Conservation (phyloP, 2,888 invertebrate species). For the Chouioia cunea region DNA sequence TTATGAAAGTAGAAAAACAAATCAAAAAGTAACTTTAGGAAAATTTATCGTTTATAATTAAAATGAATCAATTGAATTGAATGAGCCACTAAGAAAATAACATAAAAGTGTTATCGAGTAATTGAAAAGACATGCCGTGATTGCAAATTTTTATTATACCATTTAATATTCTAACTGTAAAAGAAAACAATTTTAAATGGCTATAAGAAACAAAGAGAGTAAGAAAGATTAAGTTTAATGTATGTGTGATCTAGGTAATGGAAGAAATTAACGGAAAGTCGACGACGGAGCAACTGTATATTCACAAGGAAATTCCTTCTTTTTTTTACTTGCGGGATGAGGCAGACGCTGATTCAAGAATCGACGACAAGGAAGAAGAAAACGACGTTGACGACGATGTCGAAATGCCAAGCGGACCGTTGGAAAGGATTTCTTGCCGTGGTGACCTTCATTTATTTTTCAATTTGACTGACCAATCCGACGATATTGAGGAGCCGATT, state of each 20-base stretch:
- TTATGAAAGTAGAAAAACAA: no score
- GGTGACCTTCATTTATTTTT: slow-evolving; percentile 52
- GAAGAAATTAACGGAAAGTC: slow-evolving; percentile 30
- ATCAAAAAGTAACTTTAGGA: no score
- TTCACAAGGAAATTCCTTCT: slow-evolving; percentile 52
- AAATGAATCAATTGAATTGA: no score
- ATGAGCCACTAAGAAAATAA: no score
- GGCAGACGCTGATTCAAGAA: slow-evolving; percentile 52
- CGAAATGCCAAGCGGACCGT: no score
- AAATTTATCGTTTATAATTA: no score
- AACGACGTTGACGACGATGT: background rate
- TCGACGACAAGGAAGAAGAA: slow-evolving; percentile 52
- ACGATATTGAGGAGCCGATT: background rate
- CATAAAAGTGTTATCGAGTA: no score
- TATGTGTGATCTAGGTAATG: slow-evolving; percentile 37
- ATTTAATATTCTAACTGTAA: slow-evolving; percentile 5
- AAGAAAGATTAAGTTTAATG: slow-evolving; percentile 12
- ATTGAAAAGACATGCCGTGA: no score
- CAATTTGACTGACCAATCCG: slow-evolving; percentile 54
- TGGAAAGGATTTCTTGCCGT: slow-evolving; percentile 50
- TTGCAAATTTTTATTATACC: background rate
- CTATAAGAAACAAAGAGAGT: background rate
- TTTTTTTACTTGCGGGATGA: slow-evolving; percentile 52
- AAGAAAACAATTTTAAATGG: slow-evolving; percentile 19
- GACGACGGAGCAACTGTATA: slow-evolving; percentile 39